Base-by-base conservation (phyloP, 2,113 vertebrate genomes). In the Cyprinodon tularosa region DNA sequence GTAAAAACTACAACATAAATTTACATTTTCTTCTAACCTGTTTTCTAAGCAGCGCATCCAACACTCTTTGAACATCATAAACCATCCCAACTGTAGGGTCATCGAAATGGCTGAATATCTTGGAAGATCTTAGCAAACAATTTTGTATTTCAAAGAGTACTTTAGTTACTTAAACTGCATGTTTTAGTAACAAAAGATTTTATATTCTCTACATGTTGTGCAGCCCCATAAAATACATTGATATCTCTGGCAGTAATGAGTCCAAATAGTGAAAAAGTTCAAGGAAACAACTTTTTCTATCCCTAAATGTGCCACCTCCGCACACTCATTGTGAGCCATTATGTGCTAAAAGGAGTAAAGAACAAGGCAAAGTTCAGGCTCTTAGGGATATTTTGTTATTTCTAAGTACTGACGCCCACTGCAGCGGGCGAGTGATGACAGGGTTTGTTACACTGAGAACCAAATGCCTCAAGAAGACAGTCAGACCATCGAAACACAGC, bases 371-470 rank as follows among this genome's bases (percentile, higher is more conserved):
- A 68, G 71, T 85, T 76, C 72, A 50, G 71, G 64, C 83, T 81
- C 53, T 74, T 50, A 88, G 84, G 79, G 77, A 81, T 61, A 60
- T 86, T 83, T 78, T 74, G 67, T 66, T 68, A 83, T 86, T 84
- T 74, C 20, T 42, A 72, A 77, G 74, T 77, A 72, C 80, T 66
- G 57, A 81, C 63, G 40, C 72, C 76, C 59, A 38, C 48, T 63
- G 67, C 69, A 47, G 66, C 62, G 67, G 66, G 71, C 20, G 14
- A 73, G 68, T n/a, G 64, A 80, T 70, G 57, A 82, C 74, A 72
- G 53, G 44, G 66, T 71, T 65, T 38, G 85, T 84, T 90, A 79
- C 88, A 76, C 29, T 84, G 88, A 74, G 83, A 79, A 90, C 86
- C 74, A 64, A 62, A 82, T 63, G 75, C 79, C 75, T 79, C 77